Evolutionary conservation across 2,888 invertebrate genomes (phyloP), one percentile per base, ranked within the genome.

Genomic region (Drosophila rellima): DNA sequence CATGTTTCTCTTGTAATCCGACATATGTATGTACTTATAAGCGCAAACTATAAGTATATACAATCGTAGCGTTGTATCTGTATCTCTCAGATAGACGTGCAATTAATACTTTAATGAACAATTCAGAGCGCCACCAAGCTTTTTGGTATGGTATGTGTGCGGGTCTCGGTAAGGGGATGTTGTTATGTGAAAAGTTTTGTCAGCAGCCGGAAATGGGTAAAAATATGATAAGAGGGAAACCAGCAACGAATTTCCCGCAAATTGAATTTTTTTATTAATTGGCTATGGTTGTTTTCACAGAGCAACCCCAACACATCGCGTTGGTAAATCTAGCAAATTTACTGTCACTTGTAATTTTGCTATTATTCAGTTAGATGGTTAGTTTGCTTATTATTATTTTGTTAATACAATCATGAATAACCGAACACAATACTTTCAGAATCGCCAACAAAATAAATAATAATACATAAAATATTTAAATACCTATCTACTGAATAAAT

Each of bases 161-260:
- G 29, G 31, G 42, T 65, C 40, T 11, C 3, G 10, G 2, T 5
- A 4, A 40, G 40, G 2, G 11, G 17, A 63, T 68, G 59, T 44
- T 51, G 54, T 63, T 82, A 77, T 82, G 87, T 78, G 84, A 78
- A 87, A 75, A 75, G 84, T 83, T 87, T 83, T 83, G 87, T 87
- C 56, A 68, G 59, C 54, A 65, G 60, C 70, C 68, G 84, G 81
- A 82, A 87, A 69, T 72, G 71, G 60, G 51, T 60, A 75, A 52
- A 62, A 50, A 56, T 64, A 81, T 71, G 63, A 76, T 74, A 65
- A 76, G 59, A 55, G 74, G 31, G 44, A 62, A 18, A 13, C 51
- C 42, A 44, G 44, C 65, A 72, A 40, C 45, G 20, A 70, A 63
- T 76, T 78, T 78, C 45, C 70, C 60, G 71, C 76, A 71, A 76